Base-by-base conservation (phyloP, 2,888 invertebrate genomes). In the Clivina fossor region DNA sequence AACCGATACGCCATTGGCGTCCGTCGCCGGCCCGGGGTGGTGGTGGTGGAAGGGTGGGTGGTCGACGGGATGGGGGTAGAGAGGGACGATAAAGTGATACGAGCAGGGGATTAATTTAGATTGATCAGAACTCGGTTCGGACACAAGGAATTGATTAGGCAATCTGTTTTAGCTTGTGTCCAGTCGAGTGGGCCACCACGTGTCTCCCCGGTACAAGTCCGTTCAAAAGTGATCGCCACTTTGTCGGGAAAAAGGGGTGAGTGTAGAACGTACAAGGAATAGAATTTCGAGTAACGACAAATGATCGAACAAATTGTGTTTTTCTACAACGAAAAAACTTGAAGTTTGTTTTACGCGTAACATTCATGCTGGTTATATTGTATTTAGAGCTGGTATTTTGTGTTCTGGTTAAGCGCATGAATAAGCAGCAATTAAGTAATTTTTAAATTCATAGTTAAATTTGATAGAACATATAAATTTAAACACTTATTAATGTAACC, bases 81-180 rank as follows among this genome's bases (percentile, higher is more conserved):
- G 58, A 53, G 56, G 57, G 61, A 63, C 63, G 64, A 61, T 60
- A 63, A 61, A 60, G 63, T 60, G 61, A 69, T 68, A 69, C 68
- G 69, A 69, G 66, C 51, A 43, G 71, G 72, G 74, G 73, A 74
- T 75, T 75, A 74, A 75, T 75, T 75, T 74, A 74, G 74, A 75
- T 75, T 75, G 74, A 75, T 75, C 74, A 72, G 72, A 73, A n/a
- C 69, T 69, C 72, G 71, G 71, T 67, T 68, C 68, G 73, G 73
- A 74, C 74, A 73, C 73, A 72, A 73, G 72, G 74, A 75, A 75
- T 75, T 75, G 75, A 75, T 75, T 75, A 75, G 74, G 74, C 75
- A 74, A 74, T 75, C 73, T 75, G 74, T 75, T 75, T 73, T 72
- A 72, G 70, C 71, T 73, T n/a, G n/a, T 73, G 74, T 74, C 74